Evolutionary conservation across 2,797 vertebrate genomes (phyloP).

Genomic region (Labroides dimidiatus): DNA sequence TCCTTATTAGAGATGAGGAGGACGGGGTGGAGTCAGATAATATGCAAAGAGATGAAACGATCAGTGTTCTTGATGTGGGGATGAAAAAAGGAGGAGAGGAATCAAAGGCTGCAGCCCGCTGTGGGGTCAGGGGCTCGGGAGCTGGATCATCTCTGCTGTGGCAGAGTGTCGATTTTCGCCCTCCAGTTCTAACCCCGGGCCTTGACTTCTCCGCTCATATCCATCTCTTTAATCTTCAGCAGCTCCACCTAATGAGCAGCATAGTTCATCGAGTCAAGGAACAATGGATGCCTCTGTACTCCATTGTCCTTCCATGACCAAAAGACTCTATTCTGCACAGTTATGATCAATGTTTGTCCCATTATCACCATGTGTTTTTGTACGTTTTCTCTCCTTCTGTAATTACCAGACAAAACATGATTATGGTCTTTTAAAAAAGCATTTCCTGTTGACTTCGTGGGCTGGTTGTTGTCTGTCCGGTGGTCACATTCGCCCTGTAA

Average conservation of each 20-base stretch:
- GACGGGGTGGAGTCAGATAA: constrained; percentile 89
- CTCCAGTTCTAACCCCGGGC: constrained; percentile 74
- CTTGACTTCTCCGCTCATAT: constrained; percentile 76
- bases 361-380: constrained; percentile 62
- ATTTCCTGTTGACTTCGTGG: constrained; percentile 76
- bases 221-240: constrained; percentile 80
- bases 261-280: constrained; percentile 91
- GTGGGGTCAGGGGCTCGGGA: constrained; percentile 92
- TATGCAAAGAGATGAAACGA: constrained; percentile 89
- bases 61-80: constrained; percentile 92
- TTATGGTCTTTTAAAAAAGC: constrained; percentile 69
- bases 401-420: constrained; percentile 79
- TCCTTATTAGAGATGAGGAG: constrained; percentile 87
- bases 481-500: constrained; percentile 75
- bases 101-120: constrained; percentile 95
- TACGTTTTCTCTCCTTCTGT: constrained; percentile 56
- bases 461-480: constrained; percentile 69
- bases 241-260: constrained; percentile 90
- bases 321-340: constrained; percentile 41
- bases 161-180: constrained; percentile 91
- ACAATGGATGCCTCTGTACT: constrained; percentile 83
- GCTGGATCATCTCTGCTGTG: constrained; percentile 88
- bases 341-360: constrained; percentile 61
- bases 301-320: constrained; percentile 67
- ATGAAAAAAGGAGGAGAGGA: constrained; percentile 83